Conservation (phyloP, 2,888 invertebrate species). For the Mythimna loreyi region DNA sequence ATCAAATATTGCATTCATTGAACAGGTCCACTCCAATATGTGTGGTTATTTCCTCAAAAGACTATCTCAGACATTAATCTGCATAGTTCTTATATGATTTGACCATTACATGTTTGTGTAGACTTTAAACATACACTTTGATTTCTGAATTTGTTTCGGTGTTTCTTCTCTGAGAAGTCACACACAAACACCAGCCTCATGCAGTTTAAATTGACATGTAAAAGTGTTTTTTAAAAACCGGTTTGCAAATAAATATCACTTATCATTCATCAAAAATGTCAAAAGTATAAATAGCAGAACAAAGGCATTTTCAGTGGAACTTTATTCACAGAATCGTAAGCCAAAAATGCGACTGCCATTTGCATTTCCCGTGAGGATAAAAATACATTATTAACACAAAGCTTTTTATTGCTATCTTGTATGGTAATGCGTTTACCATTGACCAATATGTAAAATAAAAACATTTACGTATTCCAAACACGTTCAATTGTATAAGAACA, state of each 20-base stretch:
- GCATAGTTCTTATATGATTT: too few relatives aligned
- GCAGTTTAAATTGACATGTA: too few relatives aligned
- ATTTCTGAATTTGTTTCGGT: too few relatives aligned
- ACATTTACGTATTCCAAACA: slow-evolving; percentile 37
- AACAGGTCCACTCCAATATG: too few relatives aligned
- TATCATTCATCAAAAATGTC: background rate
- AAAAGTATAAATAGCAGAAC: slow-evolving; percentile 10
- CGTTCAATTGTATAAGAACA: slow-evolving; percentile 36
- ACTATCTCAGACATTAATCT: too few relatives aligned
- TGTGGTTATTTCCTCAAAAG: too few relatives aligned
- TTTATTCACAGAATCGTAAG: slow-evolving; percentile 22
- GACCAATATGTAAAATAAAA: slow-evolving; percentile 47
- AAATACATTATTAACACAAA: slow-evolving; percentile 40
- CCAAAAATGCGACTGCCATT: slow-evolving; percentile 37
- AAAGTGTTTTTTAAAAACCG: too few relatives aligned
- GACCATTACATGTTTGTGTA: too few relatives aligned
- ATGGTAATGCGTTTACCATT: slow-evolving; percentile 44
- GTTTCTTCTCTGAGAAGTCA: too few relatives aligned
- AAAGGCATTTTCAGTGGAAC: background rate
- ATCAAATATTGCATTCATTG: background rate
- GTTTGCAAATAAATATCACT: too few relatives aligned
- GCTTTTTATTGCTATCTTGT: slow-evolving; percentile 42
- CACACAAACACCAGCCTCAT: too few relatives aligned
- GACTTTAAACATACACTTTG: too few relatives aligned
- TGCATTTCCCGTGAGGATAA: slow-evolving; percentile 38